Percentiles rank a stretch among this genome's conserved stretches.
phyloP scores from a whole-genome alignment of 1,140 invertebrate species.

The Heliconius himera region DNA sequence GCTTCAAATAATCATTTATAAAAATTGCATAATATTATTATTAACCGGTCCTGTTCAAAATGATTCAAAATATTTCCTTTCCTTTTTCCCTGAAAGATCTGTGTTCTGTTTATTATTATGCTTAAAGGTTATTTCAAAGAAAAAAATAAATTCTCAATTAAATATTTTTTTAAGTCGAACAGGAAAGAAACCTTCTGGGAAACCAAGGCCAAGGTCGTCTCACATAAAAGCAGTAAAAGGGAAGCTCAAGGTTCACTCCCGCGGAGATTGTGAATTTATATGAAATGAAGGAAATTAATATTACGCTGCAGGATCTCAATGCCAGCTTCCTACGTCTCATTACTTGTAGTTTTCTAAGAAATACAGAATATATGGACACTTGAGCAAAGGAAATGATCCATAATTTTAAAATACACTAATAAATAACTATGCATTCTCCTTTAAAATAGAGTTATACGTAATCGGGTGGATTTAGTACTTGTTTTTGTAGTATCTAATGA shows the following conservation, averaged over 20 bases:
- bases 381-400: not conserved
- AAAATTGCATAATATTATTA: no score
- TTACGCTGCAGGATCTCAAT: conserved; percentile 30
- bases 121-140: no score
- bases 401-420: not conserved
- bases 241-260: conserved; percentile 62
- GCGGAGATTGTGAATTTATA: conserved; percentile 63
- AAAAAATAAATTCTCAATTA: not conserved
- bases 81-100: no score
- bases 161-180: conserved; percentile 15
- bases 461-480: not conserved
- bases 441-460: not conserved
- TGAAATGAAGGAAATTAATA: conserved; percentile 51
- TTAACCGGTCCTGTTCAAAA: no score
- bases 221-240: conserved; percentile 48
- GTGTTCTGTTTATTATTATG: no score
- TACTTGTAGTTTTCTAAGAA: not conserved
- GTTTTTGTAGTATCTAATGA: not conserved
- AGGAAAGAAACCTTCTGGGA: conserved; percentile 32
- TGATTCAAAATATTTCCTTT: no score
- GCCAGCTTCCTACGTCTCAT: conserved; percentile 34
- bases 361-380: not conserved
- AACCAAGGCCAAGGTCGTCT: conserved; percentile 48
- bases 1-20: no score
- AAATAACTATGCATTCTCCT: not conserved